Percentiles rank a stretch among this genome's conserved stretches.
Evolutionary conservation across 2,888 invertebrate genomes (phyloP).

Genomic region (Melieria picta): DNA sequence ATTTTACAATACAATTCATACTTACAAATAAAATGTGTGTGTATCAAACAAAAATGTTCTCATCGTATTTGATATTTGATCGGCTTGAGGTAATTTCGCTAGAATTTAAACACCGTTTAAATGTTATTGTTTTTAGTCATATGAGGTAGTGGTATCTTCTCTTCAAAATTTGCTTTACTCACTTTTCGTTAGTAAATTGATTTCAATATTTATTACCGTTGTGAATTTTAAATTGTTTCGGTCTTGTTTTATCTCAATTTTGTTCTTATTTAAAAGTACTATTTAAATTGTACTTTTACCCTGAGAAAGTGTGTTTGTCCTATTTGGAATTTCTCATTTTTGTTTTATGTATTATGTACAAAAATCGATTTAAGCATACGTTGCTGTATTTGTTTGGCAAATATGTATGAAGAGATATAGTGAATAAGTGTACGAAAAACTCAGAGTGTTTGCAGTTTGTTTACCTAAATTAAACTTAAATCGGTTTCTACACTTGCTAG

Average conservation of each 20-base stretch:
- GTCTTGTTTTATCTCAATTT: too few species aligned
- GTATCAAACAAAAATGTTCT: too few species aligned
- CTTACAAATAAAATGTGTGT: too few species aligned
- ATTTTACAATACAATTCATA: too few species aligned
- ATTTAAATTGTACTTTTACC: constrained; percentile 66
- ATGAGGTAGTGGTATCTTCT: constrained; percentile 45
- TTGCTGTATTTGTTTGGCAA: constrained; percentile 19
- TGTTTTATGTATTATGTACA: constrained; percentile 12
- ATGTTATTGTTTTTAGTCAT: constrained; percentile 41
- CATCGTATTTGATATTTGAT: too few species aligned
- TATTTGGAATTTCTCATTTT: constrained; percentile 22
- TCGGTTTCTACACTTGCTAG: constrained; percentile 18
- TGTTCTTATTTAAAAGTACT: constrained; percentile 35
- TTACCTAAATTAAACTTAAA: neutral
- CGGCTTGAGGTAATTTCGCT: too few species aligned
- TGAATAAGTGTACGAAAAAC: constrained; percentile 29
- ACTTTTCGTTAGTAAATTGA: constrained; percentile 25
- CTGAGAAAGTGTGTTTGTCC: constrained; percentile 60
- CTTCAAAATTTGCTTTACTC: constrained; percentile 28
- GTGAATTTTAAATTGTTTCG: constrained; percentile 5
- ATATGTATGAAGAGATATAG: constrained; percentile 8
- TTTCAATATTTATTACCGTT: neutral
- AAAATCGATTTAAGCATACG: neutral
- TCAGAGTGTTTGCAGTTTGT: constrained; percentile 39
- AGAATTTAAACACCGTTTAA: neutral